Base-by-base conservation (phyloP, 2,797 vertebrate genomes). In the Champsocephalus esox region DNA sequence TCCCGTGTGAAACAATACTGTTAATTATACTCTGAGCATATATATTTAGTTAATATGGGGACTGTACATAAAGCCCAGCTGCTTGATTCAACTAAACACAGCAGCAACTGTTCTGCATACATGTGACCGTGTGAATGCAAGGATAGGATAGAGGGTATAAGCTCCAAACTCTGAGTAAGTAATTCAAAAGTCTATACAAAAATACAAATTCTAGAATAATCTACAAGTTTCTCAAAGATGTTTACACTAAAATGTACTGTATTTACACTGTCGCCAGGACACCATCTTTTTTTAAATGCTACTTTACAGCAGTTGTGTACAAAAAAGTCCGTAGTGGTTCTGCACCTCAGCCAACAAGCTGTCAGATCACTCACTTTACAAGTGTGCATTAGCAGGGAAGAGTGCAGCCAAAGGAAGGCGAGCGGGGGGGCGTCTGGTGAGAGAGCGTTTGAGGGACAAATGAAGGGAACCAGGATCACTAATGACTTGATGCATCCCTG, bases 121-220 rank as follows among this genome's bases (percentile, higher is more conserved):
- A 79, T 48, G 77, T 86, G 78, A 89, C 81, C 14, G 59, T 58
- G 76, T 66, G 52, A 73, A 87, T 86, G 77, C 80, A 83, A 85
- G 80, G 68, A 81, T 58, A 76, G 52, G 68, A 81, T 58, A 75
- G 55, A 72, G 71, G 75, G 63, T 76, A 72, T 85, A 41, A 86
- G 66, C 84, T 91, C 85, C 83, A 81, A 89, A 85, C 87, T 93
- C 87, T 77, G 85, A 88, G 86, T 90, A 91, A 86, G 72, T 82
- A 86, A 79, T 88, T 92, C 87, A 90, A 89, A 92, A 89, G 87
- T 94, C 92, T 95, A 90, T 95, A 95, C 94, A 96, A 95, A 95
- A 95, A 95, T 95, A 96, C 93, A 94, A 93, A 94, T 93, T 90
- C 90, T 92, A 92, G 88, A 93, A 91, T 91, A 92, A 93, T 94